Evolutionary conservation across 1,140 invertebrate species (phyloP).

Genomic region (Ceratosolen solmsi): DNA sequence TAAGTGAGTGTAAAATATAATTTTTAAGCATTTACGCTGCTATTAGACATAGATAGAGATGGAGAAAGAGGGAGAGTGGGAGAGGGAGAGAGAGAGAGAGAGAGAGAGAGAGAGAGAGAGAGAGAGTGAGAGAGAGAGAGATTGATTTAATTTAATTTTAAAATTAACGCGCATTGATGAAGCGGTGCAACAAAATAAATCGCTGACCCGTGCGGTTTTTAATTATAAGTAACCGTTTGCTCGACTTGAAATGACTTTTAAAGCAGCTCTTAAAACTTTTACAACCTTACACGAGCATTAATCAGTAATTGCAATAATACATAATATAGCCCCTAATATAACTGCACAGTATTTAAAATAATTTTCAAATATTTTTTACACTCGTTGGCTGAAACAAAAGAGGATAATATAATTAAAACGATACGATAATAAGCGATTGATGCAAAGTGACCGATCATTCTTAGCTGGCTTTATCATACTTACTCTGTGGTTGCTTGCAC

Average conservation of each 20-base stretch:
- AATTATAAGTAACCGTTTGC: no score
- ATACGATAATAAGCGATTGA: conserved; percentile 22
- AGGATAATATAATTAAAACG: neutral
- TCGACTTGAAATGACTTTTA: no score
- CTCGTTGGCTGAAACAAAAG: no score
- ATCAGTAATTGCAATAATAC: neutral
- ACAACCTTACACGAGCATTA: no score
- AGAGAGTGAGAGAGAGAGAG: no score
- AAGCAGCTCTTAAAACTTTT: no score
- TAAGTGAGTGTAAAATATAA: neutral
- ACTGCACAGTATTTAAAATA: neutral
- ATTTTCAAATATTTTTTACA: neutral
- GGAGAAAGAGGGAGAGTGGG: no score
- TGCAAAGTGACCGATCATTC: conserved; percentile 43
- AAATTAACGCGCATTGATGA: neutral
- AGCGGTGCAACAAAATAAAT: neutral
- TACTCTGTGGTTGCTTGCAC: conserved; percentile 57
- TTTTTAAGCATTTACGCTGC: neutral
- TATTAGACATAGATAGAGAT: no score
- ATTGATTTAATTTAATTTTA: no score
- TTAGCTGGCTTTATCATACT: conserved; percentile 43
- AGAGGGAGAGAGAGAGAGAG: no score
- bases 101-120: no score
- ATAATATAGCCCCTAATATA: neutral
- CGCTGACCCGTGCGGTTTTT: no score